Evolutionary conservation across 1,140 invertebrate species (phyloP).

Genomic region (Tenebrio molitor): DNA sequence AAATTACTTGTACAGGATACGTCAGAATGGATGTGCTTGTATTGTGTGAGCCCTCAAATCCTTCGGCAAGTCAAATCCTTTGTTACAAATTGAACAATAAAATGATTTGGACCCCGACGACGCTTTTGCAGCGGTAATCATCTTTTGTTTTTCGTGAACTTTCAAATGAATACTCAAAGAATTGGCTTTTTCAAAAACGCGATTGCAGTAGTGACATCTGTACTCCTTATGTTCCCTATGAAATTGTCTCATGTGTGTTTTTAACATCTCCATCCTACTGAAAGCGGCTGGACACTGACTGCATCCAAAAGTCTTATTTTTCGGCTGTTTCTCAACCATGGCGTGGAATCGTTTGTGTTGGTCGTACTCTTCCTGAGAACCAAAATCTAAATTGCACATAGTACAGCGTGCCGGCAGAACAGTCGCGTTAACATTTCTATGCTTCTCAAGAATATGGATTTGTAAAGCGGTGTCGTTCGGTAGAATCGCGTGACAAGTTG

Average conservation of each 20-base stretch:
- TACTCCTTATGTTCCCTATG: conserved; percentile 57
- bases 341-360: conserved; percentile 60
- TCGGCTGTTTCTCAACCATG: conserved; percentile 56
- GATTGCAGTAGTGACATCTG: conserved; percentile 58
- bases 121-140: conserved; percentile 37
- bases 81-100: conserved; percentile 63
- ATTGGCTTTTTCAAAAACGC: conserved; percentile 62
- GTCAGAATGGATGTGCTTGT: conserved; percentile 62
- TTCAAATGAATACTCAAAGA: conserved; percentile 62
- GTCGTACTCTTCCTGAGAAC: conserved; percentile 59
- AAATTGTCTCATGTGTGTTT: conserved; percentile 55
- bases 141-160: conserved; percentile 60
- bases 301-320: conserved; percentile 53
- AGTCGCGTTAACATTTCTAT: conserved; percentile 58
- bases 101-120: no score
- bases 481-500: conserved; percentile 55
- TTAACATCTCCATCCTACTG: conserved; percentile 56
- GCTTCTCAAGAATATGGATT: conserved; percentile 62
- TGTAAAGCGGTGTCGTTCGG: conserved; percentile 61
- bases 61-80: conserved; percentile 61
- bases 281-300: conserved; percentile 58
- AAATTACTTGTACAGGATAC: conserved; percentile 34
- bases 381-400: conserved; percentile 60
- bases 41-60: conserved; percentile 62
- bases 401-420: conserved; percentile 59